A percentile compares a stretch with the other conserved stretches of the same genome.
Conservation (phyloP, 2,888 invertebrate species). For the Parnassius glacialis region DNA sequence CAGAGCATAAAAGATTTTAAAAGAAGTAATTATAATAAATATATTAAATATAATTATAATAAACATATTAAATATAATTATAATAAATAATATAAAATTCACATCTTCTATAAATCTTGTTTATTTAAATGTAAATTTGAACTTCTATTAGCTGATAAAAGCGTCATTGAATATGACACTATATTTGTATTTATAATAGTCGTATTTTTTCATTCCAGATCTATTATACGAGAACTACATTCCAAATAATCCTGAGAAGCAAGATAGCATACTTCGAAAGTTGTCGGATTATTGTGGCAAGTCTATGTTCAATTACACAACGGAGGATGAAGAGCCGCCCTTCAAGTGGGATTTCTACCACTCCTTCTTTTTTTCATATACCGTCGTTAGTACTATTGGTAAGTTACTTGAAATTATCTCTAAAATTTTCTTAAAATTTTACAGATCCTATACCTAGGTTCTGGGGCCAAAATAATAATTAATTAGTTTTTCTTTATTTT, state of each 20-base stretch:
- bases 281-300: conserved; percentile 88
- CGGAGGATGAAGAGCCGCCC: conserved; percentile 81
- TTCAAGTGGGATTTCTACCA: conserved; percentile 94
- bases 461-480: too few species aligned
- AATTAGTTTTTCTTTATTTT: too few species aligned
- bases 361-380: conserved; percentile 94
- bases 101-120: too few species aligned
- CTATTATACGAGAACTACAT: conserved; percentile 81
- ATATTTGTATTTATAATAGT: too few species aligned
- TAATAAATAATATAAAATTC: too few species aligned
- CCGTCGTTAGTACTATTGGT: conserved; percentile 95
- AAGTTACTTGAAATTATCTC: conserved; percentile 41
- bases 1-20: too few species aligned
- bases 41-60: too few species aligned
- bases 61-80: too few species aligned
- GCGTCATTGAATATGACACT: not conserved
- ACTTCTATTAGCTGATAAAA: too few species aligned
- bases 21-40: too few species aligned
- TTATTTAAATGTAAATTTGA: too few species aligned
- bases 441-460: too few species aligned
- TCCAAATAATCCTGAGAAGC: conserved; percentile 75
- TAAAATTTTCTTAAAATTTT: not conserved
- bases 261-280: conserved; percentile 81
- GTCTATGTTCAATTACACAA: conserved; percentile 84
- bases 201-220: conserved; percentile 68